phyloP scores from a whole-genome alignment of 2,113 vertebrate species.

The Sinocyclocheilus grahami region DNA sequence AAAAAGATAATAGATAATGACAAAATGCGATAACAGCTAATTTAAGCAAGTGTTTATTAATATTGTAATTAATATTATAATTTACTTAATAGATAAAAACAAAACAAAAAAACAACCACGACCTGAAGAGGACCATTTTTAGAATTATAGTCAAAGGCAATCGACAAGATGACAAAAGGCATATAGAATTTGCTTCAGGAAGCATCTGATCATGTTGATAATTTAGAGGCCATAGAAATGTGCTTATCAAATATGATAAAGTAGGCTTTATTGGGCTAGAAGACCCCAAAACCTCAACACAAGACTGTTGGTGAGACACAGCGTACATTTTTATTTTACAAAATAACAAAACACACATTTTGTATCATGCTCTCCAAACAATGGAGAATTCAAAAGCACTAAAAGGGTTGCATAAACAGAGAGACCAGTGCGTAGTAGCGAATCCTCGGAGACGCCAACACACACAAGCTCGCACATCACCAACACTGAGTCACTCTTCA shows the following conservation, averaged over 20 bases:
- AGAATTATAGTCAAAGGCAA: background rate
- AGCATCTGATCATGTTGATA: background rate
- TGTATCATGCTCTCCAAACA: background rate
- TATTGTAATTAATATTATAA: too few species aligned
- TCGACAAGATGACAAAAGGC: too few species aligned
- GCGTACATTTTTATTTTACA: slow-evolving; percentile 65
- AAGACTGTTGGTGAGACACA: slow-evolving; percentile 11
- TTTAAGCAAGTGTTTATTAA: too few species aligned
- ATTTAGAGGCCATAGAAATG: background rate
- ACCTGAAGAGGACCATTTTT: too few species aligned
- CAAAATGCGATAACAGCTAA: too few species aligned
- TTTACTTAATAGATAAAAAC: too few species aligned
- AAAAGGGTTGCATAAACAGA: slow-evolving; percentile 16
- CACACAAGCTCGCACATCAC: slow-evolving; percentile 42
- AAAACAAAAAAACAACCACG: too few species aligned
- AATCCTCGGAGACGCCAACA: slow-evolving; percentile 57
- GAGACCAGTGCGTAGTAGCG: slow-evolving; percentile 55
- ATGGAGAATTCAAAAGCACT: slow-evolving; percentile 12
- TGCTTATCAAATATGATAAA: background rate
- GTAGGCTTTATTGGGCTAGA: background rate
- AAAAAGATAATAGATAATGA: too few species aligned
- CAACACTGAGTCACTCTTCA: slow-evolving; percentile 63
- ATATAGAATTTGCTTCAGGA: background rate
- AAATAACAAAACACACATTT: slow-evolving; percentile 64
- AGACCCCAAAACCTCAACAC: background rate